Evolutionary conservation across 2,113 vertebrate species (phyloP).

Genomic region (Siphamia tubifer): DNA sequence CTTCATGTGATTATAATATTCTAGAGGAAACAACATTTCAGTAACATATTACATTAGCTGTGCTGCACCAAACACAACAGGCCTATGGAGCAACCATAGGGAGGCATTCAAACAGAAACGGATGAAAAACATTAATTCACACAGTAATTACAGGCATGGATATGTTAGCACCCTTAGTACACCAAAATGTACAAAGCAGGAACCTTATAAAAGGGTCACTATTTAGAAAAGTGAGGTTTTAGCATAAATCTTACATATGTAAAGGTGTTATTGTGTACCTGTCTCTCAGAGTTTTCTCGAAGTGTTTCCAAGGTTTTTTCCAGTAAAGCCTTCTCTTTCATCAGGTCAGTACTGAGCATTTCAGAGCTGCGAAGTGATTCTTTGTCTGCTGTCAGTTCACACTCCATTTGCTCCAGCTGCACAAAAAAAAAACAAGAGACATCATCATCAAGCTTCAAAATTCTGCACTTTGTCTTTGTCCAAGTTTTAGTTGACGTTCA

Average conservation of each 20-base stretch:
- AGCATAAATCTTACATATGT: not conserved
- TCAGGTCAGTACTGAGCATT: constrained; percentile 89
- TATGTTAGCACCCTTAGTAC: too few species aligned
- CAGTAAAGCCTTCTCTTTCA: constrained; percentile 96
- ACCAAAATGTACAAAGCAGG: too few species aligned
- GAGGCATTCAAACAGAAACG: not conserved
- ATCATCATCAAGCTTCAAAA: not conserved
- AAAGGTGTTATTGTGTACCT: constrained; percentile 75
- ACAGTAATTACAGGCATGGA: too few species aligned
- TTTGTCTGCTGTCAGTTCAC: constrained; percentile 86
- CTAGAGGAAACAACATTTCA: not conserved
- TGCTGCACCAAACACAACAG: not conserved
- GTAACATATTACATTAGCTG: not conserved
- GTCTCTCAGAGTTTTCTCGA: constrained; percentile 93
- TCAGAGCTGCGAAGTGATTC: constrained; percentile 89
- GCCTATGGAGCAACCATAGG: not conserved
- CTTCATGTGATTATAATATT: not conserved
- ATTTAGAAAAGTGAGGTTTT: too few species aligned
- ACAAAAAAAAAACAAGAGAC: constrained; percentile 24
- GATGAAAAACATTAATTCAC: too few species aligned
- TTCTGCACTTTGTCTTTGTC: not conserved
- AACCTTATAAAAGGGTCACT: too few species aligned
- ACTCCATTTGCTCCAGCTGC: constrained; percentile 89
- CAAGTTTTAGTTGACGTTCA: too few species aligned
- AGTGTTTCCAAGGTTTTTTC: constrained; percentile 93